Conservation (phyloP, 1,140 invertebrate species). For the Chironomus striatipennis region DNA sequence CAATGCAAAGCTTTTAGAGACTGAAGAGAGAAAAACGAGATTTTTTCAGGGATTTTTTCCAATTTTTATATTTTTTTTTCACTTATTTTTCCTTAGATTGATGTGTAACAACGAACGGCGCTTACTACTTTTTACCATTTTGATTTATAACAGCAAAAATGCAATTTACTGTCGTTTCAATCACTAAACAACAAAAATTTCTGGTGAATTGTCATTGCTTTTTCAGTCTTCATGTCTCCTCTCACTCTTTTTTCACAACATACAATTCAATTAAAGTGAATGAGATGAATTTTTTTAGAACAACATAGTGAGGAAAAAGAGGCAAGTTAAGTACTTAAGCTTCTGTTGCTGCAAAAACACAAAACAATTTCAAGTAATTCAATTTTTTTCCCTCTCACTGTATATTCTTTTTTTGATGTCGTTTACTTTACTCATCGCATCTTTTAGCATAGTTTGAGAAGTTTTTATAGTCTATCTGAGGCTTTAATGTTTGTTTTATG, state of each 20-base stretch:
- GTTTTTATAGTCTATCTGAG: too few relatives aligned
- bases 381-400: neutral
- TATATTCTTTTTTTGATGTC: neutral
- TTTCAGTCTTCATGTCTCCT: neutral
- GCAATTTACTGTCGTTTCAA: constrained; percentile 12
- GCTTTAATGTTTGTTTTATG: too few relatives aligned
- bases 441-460: too few relatives aligned
- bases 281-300: neutral
- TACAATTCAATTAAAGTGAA: constrained; percentile 7
- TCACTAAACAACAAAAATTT: neutral
- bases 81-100: neutral
- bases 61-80: too few relatives aligned
- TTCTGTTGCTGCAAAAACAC: neutral
- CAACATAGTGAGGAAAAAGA: neutral
- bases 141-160: constrained; percentile 2
- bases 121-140: neutral
- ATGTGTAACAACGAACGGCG: neutral
- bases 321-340: neutral
- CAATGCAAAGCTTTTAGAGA: too few relatives aligned
- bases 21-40: too few relatives aligned
- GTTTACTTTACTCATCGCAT: too few relatives aligned
- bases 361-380: constrained; percentile 14
- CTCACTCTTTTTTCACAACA: too few relatives aligned
- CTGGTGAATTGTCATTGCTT: neutral
- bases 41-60: too few relatives aligned